Base-by-base conservation (phyloP, 2,113 vertebrate genomes). In the Anoplopoma fimbria region DNA sequence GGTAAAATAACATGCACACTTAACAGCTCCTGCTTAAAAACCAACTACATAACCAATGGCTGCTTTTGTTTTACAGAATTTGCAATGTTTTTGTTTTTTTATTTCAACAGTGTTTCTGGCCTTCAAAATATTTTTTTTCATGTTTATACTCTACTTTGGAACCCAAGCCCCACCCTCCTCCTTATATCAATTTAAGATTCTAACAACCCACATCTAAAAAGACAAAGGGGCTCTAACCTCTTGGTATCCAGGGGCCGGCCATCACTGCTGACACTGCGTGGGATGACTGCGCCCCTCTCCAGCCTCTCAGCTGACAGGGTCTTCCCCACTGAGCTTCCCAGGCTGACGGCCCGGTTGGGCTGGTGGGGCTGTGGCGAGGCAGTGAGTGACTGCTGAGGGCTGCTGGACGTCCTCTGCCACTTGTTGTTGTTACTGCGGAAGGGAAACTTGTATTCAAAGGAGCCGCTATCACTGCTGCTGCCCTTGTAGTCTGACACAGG, bases 371-470 rank as follows among this genome's bases (percentile, higher is more conserved):
- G 95, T 10, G 95, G 98, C 4, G 97, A 96, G 8, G 97, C 96
- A 0, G 96, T 96, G 80, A 97, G 97, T 4, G 97, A 94, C 80
- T 97, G 94, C 82, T 98, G 97, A 55, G 98, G 90, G 82, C 96
- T 98, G 94, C 87, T 95, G 17, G 97, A 95, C 12, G 96, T 99
- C 88, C 98, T 94, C 88, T 99, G 98, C 98, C 98, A 99, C 77
- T 99, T 99, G 92, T 99, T 99, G 91, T 96, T 95, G 93, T 98
- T 99, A 93, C 96, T 98, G 87, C 98, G 96, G 95, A 99, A 99
- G 45, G 98, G 98, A 91, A 99, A 99, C 93, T 99, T 99, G 95
- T 98, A 97, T 33, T 99, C 98, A 1, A 97, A 99, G 0, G 98
- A 92, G 87, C 98, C 96, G 19, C 96, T 96, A 45, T 99, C 98